A percentile compares a stretch with the other conserved stretches of the same genome.
Evolutionary conservation across 2,888 invertebrate species (phyloP).

Genomic region (Pollenia amentaria): DNA sequence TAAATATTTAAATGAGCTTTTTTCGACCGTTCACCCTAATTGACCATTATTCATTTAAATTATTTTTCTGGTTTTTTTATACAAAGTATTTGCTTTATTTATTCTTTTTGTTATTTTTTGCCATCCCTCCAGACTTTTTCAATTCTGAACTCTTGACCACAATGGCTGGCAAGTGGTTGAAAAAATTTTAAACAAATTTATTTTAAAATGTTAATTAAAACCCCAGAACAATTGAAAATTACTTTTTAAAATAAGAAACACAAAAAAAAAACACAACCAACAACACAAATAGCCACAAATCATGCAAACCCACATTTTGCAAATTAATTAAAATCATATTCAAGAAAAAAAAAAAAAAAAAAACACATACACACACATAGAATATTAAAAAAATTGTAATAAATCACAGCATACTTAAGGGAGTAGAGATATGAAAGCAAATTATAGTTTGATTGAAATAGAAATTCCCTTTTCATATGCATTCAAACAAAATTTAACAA

Average conservation of each 20-base stretch:
- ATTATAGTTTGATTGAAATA: neutral
- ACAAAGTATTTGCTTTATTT: neutral
- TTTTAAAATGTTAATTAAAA: conserved; percentile 57
- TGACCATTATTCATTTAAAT: conserved; percentile 60
- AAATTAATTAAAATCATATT: conserved; percentile 62
- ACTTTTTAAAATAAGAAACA: neutral
- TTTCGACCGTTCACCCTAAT: conserved; percentile 51
- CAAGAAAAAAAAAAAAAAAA: conserved; percentile 4
- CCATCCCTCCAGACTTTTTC: neutral
- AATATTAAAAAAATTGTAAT: neutral
- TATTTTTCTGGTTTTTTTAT: conserved; percentile 18
- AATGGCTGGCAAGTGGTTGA: conserved; percentile 19
- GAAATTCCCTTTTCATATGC: neutral
- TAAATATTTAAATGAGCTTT: conserved; percentile 51
- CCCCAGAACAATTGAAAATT: conserved; percentile 17
- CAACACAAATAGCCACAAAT: conserved; percentile 35
- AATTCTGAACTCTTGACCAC: conserved; percentile 14
- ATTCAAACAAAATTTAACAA: neutral
- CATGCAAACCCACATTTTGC: conserved; percentile 26
- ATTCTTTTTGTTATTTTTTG: neutral
- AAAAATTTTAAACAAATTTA: conserved; percentile 7
- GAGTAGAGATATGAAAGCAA: neutral
- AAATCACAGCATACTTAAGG: conserved; percentile 58
- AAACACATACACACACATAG: neutral
- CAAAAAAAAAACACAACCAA: conserved; percentile 5